Conservation (phyloP, 2,113 vertebrate species). For the Cinclus cinclus region DNA sequence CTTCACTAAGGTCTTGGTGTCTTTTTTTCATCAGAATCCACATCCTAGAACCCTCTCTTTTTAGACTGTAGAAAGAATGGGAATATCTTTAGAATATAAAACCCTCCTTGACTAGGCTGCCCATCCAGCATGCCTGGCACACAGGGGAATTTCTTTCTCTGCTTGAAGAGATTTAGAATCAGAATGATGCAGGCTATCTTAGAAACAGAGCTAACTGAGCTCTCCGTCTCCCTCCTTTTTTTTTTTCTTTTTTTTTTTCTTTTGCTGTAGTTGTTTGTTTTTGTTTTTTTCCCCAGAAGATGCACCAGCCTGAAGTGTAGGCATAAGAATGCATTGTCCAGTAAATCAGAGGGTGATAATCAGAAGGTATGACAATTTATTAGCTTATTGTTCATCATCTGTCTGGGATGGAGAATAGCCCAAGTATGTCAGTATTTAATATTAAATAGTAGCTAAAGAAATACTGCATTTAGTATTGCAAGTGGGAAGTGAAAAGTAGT, state of each 20-base stretch:
- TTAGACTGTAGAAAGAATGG: background rate
- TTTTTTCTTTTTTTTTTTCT: too few relatives aligned
- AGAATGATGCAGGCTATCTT: background rate
- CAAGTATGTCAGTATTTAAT: background rate
- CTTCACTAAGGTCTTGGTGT: background rate
- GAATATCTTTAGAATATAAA: background rate
- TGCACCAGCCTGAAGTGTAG: background rate
- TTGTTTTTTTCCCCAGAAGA: background rate
- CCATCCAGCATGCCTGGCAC: background rate
- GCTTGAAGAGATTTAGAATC: background rate
- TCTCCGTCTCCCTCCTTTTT: accelerated
- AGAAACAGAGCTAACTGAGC: background rate
- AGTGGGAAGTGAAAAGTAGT: background rate
- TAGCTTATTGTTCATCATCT: background rate
- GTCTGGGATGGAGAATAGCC: background rate
- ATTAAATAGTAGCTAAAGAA: background rate
- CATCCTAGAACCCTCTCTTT: background rate
- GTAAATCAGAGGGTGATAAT: background rate
- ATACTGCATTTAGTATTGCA: background rate
- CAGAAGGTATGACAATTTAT: background rate
- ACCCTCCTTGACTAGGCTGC: background rate
- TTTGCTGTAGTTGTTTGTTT: too few relatives aligned
- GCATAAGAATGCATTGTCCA: background rate
- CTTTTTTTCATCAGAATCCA: background rate
- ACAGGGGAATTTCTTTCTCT: background rate